Base-by-base conservation (phyloP, 2,113 vertebrate genomes). In the Gadus chalcogrammus region DNA sequence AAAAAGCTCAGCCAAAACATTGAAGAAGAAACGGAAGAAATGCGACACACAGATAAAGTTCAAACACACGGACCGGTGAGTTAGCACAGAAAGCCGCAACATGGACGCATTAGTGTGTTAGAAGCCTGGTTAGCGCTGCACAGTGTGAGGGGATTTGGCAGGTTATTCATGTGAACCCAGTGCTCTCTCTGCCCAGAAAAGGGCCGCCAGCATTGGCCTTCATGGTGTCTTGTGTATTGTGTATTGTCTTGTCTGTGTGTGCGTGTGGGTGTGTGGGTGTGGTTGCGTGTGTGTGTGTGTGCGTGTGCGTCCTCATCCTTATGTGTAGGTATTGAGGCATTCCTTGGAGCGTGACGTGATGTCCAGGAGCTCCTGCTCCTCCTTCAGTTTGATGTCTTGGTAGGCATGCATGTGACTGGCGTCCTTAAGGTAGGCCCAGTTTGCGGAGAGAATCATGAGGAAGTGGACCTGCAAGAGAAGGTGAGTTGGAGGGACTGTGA, bases 391-490 rank as follows among this genome's bases (percentile, higher is more conserved):
- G 95, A 97, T 95, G 95, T 97, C 96, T 88, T 96, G 96, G 94
- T 98, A 98, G 91, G 95, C 93, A 94, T 97, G 97, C 93, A 96
- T 95, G 92, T 97, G 96, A 96, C 96, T 97, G 60, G 97, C 96
- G 84, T 98, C 97, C 94, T 99, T 98, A 94, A 99, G 96, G 94
- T 98, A 99, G 92, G 97, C 97, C 97, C 97, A 99, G 93, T 99
- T 98, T 93, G 97, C 96, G 89, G 97, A 96, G 90, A 98, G 95
- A 95, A 99, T 96, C 97, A 98, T 99, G 93, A 99, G 97, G 95
- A 96, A 98, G 95, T 99, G 97, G 93, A 99, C 98, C 97, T 99
- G 96, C 91, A 98, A 99, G 90, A 98, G 95, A 98, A 95, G 95
- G 95, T 94, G 94, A 94, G 94, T 94, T 93, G 92, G 95, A 93